Evolutionary conservation across 2,888 invertebrate species (phyloP).

Genomic region (Phalera bucephala): DNA sequence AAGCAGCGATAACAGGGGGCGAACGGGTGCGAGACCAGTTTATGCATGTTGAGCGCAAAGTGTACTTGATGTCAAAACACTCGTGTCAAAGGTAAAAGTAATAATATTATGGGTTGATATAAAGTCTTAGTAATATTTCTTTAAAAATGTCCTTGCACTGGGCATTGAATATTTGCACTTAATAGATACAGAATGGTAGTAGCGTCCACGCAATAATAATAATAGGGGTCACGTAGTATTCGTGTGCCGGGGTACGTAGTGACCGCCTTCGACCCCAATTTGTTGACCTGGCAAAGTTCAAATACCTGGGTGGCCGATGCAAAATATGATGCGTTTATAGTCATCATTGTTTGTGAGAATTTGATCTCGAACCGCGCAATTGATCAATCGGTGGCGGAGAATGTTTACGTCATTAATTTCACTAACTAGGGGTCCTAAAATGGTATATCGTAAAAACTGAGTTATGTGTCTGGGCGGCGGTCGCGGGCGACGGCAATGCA

Average conservation of each 20-base stretch:
- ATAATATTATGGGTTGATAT: too few relatives aligned
- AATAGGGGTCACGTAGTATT: slow-evolving; percentile 29
- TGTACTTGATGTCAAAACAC: too few relatives aligned
- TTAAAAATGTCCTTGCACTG: background rate
- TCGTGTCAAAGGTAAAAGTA: too few relatives aligned
- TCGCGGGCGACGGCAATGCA: slow-evolving; percentile 17
- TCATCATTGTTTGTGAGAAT: slow-evolving; percentile 32
- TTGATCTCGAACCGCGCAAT: slow-evolving; percentile 25
- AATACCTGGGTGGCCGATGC: slow-evolving; percentile 35
- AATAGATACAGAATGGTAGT: slow-evolving; percentile 1
- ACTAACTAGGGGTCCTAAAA: slow-evolving; percentile 18
- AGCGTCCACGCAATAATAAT: slow-evolving; percentile 12
- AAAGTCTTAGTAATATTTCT: background rate
- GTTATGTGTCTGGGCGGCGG: slow-evolving; percentile 33
- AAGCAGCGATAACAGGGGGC: too few relatives aligned
- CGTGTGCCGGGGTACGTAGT: slow-evolving; percentile 41
- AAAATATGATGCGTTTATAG: slow-evolving; percentile 34
- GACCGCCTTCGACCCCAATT: slow-evolving; percentile 70
- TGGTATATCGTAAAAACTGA: slow-evolving; percentile 33
- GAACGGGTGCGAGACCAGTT: too few relatives aligned
- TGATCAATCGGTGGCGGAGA: slow-evolving; percentile 13
- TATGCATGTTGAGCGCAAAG: too few relatives aligned
- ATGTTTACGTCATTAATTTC: slow-evolving; percentile 12
- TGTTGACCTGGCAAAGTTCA: slow-evolving; percentile 63
- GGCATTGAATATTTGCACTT: background rate